Base-by-base conservation (phyloP, 2,113 vertebrate species). In the Tamias sibiricus region DNA sequence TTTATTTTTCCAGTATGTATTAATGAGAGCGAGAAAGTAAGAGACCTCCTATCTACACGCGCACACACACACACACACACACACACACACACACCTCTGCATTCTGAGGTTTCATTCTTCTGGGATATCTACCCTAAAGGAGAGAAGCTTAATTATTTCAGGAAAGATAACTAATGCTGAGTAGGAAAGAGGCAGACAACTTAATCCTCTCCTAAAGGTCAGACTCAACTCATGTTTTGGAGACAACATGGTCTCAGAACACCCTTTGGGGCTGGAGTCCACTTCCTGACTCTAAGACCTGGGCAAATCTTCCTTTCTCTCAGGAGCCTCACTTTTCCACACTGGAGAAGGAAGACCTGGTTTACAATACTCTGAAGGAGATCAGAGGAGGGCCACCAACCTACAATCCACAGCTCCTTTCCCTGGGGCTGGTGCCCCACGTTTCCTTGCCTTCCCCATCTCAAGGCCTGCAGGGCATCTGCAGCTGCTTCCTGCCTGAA, bases 91-190 rank as follows among this genome's bases (percentile, higher is more conserved):
- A 40, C 9, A 1, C 10, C 49, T 91, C 59, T 82, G n/a, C 12
- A 62, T 49, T 80, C 9, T 49, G 72, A 85, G 26, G 11, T 28
- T 79, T 85, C 28, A 42, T 90, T 77, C 54, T 88, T 91, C 66
- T 44, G 54, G 42, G 68, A 88, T 44, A 13, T 40, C 3, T 19
- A 40, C 47, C 17, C 37, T 88, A 13, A 75, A 72, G 64, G 49
- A 90, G 13, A 90, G 40, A 54, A 69, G 52, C 49, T 81, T 91
- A 90, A 95, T 75, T 77, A 97, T 40, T 76, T 87, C 32, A 87
- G 62, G 68, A 95, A 95, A 93, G 59, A 82, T 37, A 95, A 74
- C 4, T n/a, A 26, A 72, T 74, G 30, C 5, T 37, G 42, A 90
- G 24, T 12, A 62, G 22, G 14, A 82, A 47, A 86, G 14, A 62